Evolutionary conservation across 2,888 invertebrate species (phyloP).

Genomic region (Platynereis dumerilii): DNA sequence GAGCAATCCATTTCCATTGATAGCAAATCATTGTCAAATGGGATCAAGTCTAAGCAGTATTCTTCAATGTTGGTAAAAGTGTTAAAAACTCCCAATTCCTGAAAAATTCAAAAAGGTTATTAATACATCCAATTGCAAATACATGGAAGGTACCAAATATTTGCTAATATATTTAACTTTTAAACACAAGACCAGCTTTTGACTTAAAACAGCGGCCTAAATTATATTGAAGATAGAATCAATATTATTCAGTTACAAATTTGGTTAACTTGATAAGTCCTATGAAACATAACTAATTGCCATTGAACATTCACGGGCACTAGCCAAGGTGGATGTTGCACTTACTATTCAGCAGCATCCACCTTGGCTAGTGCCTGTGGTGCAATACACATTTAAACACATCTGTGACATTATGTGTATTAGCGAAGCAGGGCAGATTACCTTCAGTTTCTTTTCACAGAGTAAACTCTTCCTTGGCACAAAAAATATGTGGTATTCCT

Average conservation of each 20-base stretch:
- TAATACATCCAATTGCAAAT: constrained; percentile 21
- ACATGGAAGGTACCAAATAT: not conserved
- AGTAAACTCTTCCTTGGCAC: constrained; percentile 86
- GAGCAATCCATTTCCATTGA: constrained; percentile 87
- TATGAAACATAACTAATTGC: too few relatives aligned
- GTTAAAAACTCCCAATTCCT: constrained; percentile 81
- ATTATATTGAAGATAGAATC: too few relatives aligned
- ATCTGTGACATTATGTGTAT: too few relatives aligned
- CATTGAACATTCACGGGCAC: too few relatives aligned
- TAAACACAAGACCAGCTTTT: not conserved
- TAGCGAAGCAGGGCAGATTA: constrained; percentile 41
- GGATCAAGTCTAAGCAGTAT: constrained; percentile 86
- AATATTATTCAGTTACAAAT: too few relatives aligned
- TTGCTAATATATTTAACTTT: not conserved
- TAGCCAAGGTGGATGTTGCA: too few relatives aligned
- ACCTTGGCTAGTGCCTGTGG: too few relatives aligned
- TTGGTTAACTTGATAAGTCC: too few relatives aligned
- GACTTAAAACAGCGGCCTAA: not conserved
- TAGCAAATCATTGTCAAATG: constrained; percentile 89
- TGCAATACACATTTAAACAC: too few relatives aligned
- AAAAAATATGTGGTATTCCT: constrained; percentile 87
- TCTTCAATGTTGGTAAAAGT: constrained; percentile 81
- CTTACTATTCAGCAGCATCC: too few relatives aligned
- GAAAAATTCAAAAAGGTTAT: constrained; percentile 29
- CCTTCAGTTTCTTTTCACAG: constrained; percentile 82